Base-by-base conservation (phyloP, 2,113 vertebrate genomes). In the Galemys pyrenaicus region DNA sequence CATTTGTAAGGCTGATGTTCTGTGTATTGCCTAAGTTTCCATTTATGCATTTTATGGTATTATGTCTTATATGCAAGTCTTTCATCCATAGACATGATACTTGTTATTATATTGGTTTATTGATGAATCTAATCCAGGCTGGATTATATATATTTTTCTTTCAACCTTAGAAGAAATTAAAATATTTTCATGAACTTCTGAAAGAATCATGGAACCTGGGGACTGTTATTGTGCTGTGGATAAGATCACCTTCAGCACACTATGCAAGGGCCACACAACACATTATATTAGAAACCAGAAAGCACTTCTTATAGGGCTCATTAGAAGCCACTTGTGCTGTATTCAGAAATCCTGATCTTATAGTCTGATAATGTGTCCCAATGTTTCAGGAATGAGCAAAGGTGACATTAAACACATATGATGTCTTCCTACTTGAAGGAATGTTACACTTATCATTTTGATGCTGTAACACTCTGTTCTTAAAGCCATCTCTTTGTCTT, bases 331-430 rank as follows among this genome's bases (percentile, higher is more conserved):
- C 49, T n/a, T 39, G 11, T 1, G 77, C 10, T 51, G 41, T 67
- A 91, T 95, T 97, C 68, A 95, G 94, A 95, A 97, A 95, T 67
- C 58, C 51, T 94, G 74, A 71, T 97, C 94, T 96, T 89, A 92
- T 94, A 32, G 64, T 56, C 35, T 73, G 49, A 73, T 93, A 96
- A 95, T 81, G 87, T 96, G 88, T 95, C 77, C 79, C 71, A 91
- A 30, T 17, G 35, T 89, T 68, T 94, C 86, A 62, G 60, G 37
- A 84, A 93, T 82, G 90, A 92, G 68, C 87, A 96, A 87, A 81
- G n/a, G 95, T 88, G 91, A 97, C 49, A 90, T 92, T 64, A 79
- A 37, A 30, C 35, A 54, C 11, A 5, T 51, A 9, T 92, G 94
- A 70, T n/a, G 20, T 94, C 83, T 58, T 84, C 67, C 65, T 41